Evolutionary conservation across 2,888 invertebrate species (phyloP).

Genomic region (Lamproptera curius): DNA sequence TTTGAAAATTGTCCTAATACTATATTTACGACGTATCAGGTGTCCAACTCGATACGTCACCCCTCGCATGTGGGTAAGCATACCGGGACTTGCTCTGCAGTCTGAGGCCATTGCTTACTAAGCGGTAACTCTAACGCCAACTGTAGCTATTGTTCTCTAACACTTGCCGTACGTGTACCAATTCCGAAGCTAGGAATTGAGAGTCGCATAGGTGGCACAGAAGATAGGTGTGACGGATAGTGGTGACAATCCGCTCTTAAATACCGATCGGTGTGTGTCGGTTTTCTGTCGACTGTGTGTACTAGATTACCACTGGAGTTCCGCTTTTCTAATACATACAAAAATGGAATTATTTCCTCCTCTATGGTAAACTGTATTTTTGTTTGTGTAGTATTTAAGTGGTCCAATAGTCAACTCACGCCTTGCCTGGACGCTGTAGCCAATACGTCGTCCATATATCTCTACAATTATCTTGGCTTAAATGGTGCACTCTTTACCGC

Average conservation of each 20-base stretch:
- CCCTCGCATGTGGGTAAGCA: not conserved
- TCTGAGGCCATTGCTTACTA: too few relatives aligned
- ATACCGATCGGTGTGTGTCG: not conserved
- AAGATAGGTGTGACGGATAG: not conserved
- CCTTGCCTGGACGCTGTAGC: not conserved
- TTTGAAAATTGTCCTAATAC: not conserved
- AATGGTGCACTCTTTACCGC: not conserved
- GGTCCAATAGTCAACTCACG: not conserved
- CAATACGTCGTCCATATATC: not conserved
- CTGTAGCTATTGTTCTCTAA: too few relatives aligned
- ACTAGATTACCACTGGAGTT: not conserved
- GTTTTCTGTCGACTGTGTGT: not conserved
- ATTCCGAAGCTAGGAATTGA: not conserved
- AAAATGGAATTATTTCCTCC: too few relatives aligned
- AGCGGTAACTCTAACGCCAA: too few relatives aligned
- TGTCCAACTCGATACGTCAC: not conserved
- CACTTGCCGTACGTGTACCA: too few relatives aligned
- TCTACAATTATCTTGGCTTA: not conserved
- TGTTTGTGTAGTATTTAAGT: not conserved
- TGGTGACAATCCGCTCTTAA: not conserved
- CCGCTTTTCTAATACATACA: too few relatives aligned
- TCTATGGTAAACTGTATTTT: not conserved
- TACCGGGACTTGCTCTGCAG: too few relatives aligned
- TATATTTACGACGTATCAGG: slow-evolving; percentile 1
- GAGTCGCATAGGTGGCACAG: not conserved